Percentiles rank a stretch among this genome's conserved stretches.
These are phyloP conservation scores for Trichosurus vulpecula DNA, from an alignment of 2,797 vertebrate genomes.

Conservation along the genomic window DNA sequence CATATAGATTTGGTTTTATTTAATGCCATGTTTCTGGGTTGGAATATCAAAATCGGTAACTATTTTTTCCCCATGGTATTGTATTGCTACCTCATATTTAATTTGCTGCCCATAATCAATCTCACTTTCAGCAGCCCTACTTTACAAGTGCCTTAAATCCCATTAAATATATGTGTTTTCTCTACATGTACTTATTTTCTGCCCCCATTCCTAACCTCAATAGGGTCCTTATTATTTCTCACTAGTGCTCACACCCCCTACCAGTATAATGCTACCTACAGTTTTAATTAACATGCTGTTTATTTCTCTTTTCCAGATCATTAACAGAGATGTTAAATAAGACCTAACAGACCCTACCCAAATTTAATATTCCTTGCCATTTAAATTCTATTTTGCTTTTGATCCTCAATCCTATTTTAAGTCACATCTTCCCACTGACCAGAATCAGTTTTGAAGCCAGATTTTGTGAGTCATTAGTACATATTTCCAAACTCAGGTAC, in stretches of 20 bases:
- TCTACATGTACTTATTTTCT: slow-evolving; percentile 52
- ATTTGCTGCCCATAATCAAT: slow-evolving; percentile 55
- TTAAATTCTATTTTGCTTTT: slow-evolving; percentile 46
- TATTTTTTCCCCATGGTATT: slow-evolving; percentile 45
- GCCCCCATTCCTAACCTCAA: slow-evolving; percentile 45
- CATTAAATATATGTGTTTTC: slow-evolving; percentile 48
- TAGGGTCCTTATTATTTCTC: slow-evolving; percentile 38
- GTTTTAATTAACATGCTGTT: slow-evolving; percentile 73
- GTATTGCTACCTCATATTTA: slow-evolving; percentile 52
- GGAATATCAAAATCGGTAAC: slow-evolving; percentile 34
- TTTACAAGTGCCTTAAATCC: slow-evolving; percentile 50
- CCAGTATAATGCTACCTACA: slow-evolving; percentile 58
- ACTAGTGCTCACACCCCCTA: slow-evolving; percentile 11
- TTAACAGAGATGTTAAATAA: slow-evolving; percentile 62
- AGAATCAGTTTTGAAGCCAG: slow-evolving; percentile 21
- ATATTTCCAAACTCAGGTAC: background rate
- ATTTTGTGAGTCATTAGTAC: background rate
- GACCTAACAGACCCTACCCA: slow-evolving; percentile 38
- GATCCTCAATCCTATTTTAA: slow-evolving; percentile 28
- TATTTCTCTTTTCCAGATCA: slow-evolving; percentile 55
- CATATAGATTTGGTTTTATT: background rate
- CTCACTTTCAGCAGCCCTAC: slow-evolving; percentile 56
- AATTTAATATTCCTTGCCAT: slow-evolving; percentile 37
- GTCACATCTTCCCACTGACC: slow-evolving; percentile 11
- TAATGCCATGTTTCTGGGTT: slow-evolving; percentile 6